Evolutionary conservation across 2,797 vertebrate genomes (phyloP), one percentile per base, ranked within the genome.

Genomic region (Lagodon rhomboides): DNA sequence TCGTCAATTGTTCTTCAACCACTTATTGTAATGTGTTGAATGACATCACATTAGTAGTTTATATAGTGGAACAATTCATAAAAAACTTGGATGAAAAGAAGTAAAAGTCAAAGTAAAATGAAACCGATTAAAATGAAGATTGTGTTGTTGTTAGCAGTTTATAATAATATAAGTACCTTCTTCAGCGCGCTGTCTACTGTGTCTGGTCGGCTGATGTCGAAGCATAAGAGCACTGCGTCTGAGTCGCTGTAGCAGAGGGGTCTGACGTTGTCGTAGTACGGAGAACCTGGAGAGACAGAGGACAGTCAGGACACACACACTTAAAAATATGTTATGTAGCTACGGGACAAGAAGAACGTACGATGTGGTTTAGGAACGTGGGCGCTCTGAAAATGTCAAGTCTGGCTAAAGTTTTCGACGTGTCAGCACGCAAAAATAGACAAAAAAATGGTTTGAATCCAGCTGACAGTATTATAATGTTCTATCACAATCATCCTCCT

Each of bases 221-320:
- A 98, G 89, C 98, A 99, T 3, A 99, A 92, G 73, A 99, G 93
- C 27, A 98, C 97, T 0, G 97, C 97, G 0, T 99, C 98, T 0
- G 97, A 98, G 90, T 98, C 97, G 0, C 97, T 99, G 93, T 99
- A 99, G 96, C 98, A 99, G 22, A 99, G 96, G 1, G 98, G 98
- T 34, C 98, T 94, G 77, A 99, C 98, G 0, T 99, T 99, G 93
- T 99, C 97, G 0, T 99, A 99, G 92, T 99, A 99, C 0, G 98
- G 98, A 69, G 98, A 99, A 22, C 98, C 98, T 99, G 5, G 20
- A 83, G 20, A 68, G 13, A 59, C 13, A 47, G 5, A 66, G 27
- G n/a, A 64, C 49, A 55, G 38, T 54, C 58, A 59, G 12, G 8
- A 25, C 6, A 74, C 34, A 54, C 17, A 50, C 58, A 50, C 67